These are phyloP conservation scores for Lottia scabra DNA, from an alignment of 2,888 invertebrate species.

Conservation along the genomic window DNA sequence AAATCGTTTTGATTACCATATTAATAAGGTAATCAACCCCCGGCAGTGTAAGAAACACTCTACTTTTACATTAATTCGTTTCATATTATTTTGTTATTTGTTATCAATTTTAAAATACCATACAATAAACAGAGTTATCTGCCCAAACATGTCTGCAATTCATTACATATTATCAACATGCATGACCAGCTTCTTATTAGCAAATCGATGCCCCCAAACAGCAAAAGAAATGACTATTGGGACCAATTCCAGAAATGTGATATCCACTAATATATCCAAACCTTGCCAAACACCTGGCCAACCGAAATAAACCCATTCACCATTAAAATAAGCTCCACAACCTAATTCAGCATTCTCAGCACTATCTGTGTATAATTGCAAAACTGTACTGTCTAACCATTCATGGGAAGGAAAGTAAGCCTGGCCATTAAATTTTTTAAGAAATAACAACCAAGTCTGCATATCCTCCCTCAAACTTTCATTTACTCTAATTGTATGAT, in stretches of 20 bases:
- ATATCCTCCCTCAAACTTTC: not conserved
- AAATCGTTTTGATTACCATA: too few species aligned
- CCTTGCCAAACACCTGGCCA: constrained; percentile 19
- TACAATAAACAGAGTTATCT: too few species aligned
- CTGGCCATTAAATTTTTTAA: not conserved
- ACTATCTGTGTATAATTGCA: not conserved
- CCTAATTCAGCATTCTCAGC: constrained; percentile 3
- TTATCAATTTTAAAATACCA: too few species aligned
- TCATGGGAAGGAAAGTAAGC: not conserved
- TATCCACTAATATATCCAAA: constrained; percentile 11
- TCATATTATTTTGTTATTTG: too few species aligned
- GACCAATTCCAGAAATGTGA: constrained; percentile 23
- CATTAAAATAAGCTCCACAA: constrained; percentile 18
- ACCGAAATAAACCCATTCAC: constrained; percentile 13
- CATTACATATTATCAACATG: constrained; percentile 20
- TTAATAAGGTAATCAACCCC: too few species aligned
- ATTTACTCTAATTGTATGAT: not conserved
- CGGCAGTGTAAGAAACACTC: too few species aligned
- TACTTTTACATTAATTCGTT: too few species aligned
- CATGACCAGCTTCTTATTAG: constrained; percentile 19
- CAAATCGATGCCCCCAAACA: constrained; percentile 7
- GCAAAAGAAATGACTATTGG: constrained; percentile 16
- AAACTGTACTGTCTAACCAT: not conserved
- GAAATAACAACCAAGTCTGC: not conserved
- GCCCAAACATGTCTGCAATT: too few species aligned